Base-by-base conservation (phyloP, 2,888 invertebrate species). In the Campoplex capitator region DNA sequence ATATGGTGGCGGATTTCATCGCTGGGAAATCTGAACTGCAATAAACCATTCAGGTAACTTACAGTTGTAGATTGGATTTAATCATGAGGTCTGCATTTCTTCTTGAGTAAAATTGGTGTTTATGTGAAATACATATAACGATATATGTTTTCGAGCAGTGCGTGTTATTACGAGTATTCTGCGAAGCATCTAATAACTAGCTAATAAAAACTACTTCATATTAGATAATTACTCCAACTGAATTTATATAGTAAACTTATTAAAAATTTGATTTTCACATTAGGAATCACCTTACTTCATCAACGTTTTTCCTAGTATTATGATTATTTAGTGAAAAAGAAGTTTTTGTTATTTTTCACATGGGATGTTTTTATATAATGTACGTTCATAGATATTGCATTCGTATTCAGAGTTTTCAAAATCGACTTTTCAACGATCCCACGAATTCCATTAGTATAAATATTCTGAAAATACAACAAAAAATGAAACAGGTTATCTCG, bases 31-130 rank as follows among this genome's bases (percentile, higher is more conserved):
- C 58, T 58, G 23, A 65, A 13, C 70, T n/a, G n/a, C 67, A 18
- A 67, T 71, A 73, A 45, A 77, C 23, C 45, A 51, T 32, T 77
- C 51, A 86, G 86, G 86, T 82, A 85, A 77, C 11, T 71, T 68
- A 35, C 18, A n/a, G 32, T 73, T 51, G 48, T 67, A 56, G 13
- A 56, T 45, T 65, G 13, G 32, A 65, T 65, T 28, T 3, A 54
- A 32, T 16, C 7, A 11, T 28, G 32, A 32, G 1, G 6, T 58
- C 3, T 58, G 16, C 16, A 32, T 13, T 62, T 28, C 62, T 62
- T 4, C 28, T 1, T 32, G 4, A 62, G 28, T 58, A 62, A 62
- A 62, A 62, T 32, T 6, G 28, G 11, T 58, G 13, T 58, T 58
- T 28, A 58, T 58, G 58, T 28, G 28, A 28, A 28, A 13, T 3